A percentile compares a stretch with the other conserved stretches of the same genome.
Conservation (phyloP, 1,140 invertebrate genomes). For the Pseudobourletiella spinata region DNA sequence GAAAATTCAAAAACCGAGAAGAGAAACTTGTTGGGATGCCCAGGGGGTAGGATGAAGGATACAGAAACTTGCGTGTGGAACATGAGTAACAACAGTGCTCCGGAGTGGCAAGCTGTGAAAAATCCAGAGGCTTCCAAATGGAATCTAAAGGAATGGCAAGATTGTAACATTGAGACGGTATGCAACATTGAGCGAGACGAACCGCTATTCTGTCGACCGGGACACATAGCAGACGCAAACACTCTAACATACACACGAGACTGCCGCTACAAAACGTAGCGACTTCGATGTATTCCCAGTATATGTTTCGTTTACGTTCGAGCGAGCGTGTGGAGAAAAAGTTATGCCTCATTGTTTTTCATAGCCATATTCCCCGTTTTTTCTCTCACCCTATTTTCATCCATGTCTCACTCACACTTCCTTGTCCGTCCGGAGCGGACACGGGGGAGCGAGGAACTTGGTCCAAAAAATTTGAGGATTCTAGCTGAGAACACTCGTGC, state of each 20-base stretch:
- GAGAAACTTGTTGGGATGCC: too few relatives aligned
- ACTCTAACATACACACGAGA: background rate
- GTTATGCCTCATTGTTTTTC: slow-evolving; percentile 3
- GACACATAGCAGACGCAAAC: background rate
- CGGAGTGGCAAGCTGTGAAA: background rate
- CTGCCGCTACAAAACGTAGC: background rate
- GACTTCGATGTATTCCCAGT: background rate
- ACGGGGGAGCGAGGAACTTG: background rate
- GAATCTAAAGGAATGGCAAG: background rate
- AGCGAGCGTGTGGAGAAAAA: background rate
- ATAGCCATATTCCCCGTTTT: background rate
- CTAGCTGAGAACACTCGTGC: too few relatives aligned
- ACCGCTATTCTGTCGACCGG: background rate
- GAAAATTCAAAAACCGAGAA: too few relatives aligned
- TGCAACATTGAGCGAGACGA: background rate
- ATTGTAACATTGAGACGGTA: background rate
- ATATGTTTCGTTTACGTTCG: background rate
- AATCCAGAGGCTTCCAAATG: background rate
- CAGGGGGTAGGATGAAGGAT: too few relatives aligned
- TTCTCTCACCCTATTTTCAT: background rate
- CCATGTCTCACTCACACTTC: background rate
- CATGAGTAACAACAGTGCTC: too few relatives aligned
- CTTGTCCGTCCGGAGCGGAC: background rate
- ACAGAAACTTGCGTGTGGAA: too few relatives aligned
- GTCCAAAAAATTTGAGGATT: background rate